Base-by-base conservation (phyloP, 2,888 invertebrate genomes). In the Lasioglossum calceatum region DNA sequence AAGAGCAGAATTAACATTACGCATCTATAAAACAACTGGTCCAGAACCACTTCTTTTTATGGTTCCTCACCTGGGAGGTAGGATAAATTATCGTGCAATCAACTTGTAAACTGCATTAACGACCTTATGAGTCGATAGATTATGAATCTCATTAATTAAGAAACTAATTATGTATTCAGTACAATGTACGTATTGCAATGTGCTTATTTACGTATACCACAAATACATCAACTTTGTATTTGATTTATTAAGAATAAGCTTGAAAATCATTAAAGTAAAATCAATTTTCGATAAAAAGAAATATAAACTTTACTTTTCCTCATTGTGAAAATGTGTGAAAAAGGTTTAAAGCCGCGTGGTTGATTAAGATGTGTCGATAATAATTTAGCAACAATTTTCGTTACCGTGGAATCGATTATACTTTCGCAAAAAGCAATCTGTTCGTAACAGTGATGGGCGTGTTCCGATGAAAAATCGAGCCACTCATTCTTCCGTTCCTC, bases 401-500 rank as follows among this genome's bases (percentile, higher is more conserved):
- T 16, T 14, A 1, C 10, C 10, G 23, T 1, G 2, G 23, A 12
- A 4, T 4, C 70, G 39, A 70, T 42, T 14, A 10, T 36, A 23
- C 64, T 32, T 32, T 64, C 64, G 64, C 4, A 19, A 81, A 76
- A 61, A 27, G 61, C 42, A 19, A 10, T 36, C 16, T 23, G n/a
- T 4, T 32, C 14, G 19, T 64, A 64, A 44, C 39, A 44, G 54
- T 2, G 75, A 23, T 23, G 23, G 16, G 44, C 74, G 16, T 2
- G 70, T 12, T 78, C 58, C 58, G 58, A 47, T 70, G 76, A 58
- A 71, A 74, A 75, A 77, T 64, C 67, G 27, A 42, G 73, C 50
- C 23, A 8, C 32, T n/a, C n/a, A 23, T 47, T 79, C 73, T 67
- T 39, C 70, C 44, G 50, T 39, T 36, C 16, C 12, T 32, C 32